These are phyloP conservation scores for Dolichomitus sp. DNA, from an alignment of 2,888 invertebrate species.

Conservation along the genomic window DNA sequence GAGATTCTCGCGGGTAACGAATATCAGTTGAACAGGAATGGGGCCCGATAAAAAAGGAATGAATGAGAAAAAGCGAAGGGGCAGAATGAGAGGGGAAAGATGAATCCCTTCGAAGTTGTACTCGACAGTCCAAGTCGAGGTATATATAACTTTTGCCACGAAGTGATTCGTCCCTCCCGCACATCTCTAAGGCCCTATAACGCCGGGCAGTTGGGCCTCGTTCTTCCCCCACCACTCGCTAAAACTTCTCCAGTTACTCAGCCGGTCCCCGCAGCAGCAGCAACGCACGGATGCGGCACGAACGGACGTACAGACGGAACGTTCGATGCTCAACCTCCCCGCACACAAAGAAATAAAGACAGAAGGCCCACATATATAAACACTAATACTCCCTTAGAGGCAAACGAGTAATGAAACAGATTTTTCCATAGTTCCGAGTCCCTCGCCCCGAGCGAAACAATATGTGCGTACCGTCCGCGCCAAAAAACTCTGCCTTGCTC, in stretches of 20 bases:
- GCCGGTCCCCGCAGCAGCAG: slow-evolving; percentile 62
- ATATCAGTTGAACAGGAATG: slow-evolving; percentile 5
- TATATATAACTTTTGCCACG: slow-evolving; percentile 32
- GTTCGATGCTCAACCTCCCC: slow-evolving; percentile 38
- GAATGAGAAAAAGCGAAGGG: neutral
- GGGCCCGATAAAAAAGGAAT: slow-evolving; percentile 25
- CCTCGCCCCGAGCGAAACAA: slow-evolving; percentile 69
- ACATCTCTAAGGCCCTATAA: slow-evolving; percentile 27
- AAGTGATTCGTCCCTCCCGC: slow-evolving; percentile 44
- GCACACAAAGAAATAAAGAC: slow-evolving; percentile 30
- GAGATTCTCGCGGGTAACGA: slow-evolving; percentile 21
- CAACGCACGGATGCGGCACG: slow-evolving; percentile 29
- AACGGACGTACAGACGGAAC: slow-evolving; percentile 30
- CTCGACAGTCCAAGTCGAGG: slow-evolving; percentile 33
- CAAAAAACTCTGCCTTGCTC: slow-evolving; percentile 11
- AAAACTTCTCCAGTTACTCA: slow-evolving; percentile 71
- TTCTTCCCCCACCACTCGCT: slow-evolving; percentile 34
- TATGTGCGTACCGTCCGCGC: slow-evolving; percentile 47
- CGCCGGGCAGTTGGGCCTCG: slow-evolving; percentile 7
- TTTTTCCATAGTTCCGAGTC: slow-evolving; percentile 74
- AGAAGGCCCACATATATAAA: slow-evolving; percentile 11
- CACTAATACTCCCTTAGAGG: neutral
- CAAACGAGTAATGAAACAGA: slow-evolving; percentile 75
- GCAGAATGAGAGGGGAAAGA: slow-evolving; percentile 26
- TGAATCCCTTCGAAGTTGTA: slow-evolving; percentile 55